A percentile compares a stretch with the other conserved stretches of the same genome.
These are phyloP conservation scores for Caranx ignobilis DNA, from an alignment of 2,113 vertebrate genomes.

Conservation along the genomic window DNA sequence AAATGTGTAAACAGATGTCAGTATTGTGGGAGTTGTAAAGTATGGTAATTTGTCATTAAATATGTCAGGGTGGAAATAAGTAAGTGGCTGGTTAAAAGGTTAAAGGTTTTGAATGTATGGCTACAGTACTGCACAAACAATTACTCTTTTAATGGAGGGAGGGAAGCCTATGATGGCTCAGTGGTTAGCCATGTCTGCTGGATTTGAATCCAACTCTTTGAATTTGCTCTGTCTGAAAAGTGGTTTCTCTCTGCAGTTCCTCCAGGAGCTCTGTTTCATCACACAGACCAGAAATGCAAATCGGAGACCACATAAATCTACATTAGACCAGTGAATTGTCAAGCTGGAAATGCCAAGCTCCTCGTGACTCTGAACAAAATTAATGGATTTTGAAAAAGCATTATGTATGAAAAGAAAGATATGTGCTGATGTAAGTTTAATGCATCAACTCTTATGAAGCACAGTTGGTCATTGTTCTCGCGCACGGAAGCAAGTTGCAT, in stretches of 20 bases:
- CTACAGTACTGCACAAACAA: background rate
- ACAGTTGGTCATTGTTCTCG: too few species aligned
- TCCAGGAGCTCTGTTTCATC: background rate
- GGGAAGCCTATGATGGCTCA: too few species aligned
- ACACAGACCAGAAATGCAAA: background rate
- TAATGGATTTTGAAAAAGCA: too few species aligned
- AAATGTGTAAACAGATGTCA: conserved; percentile 36
- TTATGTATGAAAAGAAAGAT: too few species aligned
- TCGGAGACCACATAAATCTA: background rate
- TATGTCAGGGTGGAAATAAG: background rate
- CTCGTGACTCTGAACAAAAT: too few species aligned
- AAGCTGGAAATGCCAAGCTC: too few species aligned
- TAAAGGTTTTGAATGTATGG: too few species aligned
- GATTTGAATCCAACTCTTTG: background rate
- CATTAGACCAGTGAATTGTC: too few species aligned
- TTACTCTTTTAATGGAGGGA: too few species aligned
- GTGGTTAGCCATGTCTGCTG: background rate
- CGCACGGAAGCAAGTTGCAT: too few species aligned
- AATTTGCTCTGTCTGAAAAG: background rate
- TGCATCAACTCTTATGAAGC: too few species aligned
- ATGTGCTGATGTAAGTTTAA: too few species aligned
- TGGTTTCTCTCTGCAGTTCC: background rate
- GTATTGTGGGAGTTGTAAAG: background rate
- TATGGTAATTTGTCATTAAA: background rate
- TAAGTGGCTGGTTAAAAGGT: background rate